These are phyloP conservation scores for Tachysurus vachellii DNA, from an alignment of 2,113 vertebrate genomes.

Conservation along the genomic window DNA sequence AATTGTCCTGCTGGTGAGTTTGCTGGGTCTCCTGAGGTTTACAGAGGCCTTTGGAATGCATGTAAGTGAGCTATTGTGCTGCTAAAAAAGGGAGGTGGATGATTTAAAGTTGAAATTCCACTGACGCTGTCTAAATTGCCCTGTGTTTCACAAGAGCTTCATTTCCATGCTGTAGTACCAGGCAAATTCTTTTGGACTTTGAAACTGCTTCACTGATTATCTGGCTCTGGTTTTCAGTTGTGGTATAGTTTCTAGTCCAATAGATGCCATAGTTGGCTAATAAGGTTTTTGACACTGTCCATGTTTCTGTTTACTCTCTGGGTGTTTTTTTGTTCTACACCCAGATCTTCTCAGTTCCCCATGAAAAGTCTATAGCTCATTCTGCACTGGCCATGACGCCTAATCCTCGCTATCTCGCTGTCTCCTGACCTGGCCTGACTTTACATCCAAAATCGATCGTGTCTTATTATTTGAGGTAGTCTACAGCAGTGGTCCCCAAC, in stretches of 20 bases:
- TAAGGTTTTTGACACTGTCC: not conserved
- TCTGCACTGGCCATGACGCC: not conserved
- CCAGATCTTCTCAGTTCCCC: not conserved
- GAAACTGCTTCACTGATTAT: constrained; percentile 9
- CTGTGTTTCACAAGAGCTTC: not conserved
- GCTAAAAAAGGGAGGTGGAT: not conserved
- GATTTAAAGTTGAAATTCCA: constrained; percentile 17
- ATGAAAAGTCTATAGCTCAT: not conserved
- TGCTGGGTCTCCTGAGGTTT: not conserved
- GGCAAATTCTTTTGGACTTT: not conserved
- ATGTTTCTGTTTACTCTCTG: not conserved
- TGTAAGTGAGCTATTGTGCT: constrained; percentile 13
- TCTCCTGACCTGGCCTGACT: not conserved
- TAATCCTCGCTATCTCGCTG: not conserved
- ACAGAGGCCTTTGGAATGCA: constrained; percentile 6
- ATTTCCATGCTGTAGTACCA: not conserved
- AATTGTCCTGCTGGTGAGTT: not conserved
- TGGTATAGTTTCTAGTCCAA: not conserved
- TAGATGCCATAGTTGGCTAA: not conserved
- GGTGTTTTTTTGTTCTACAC: not conserved
- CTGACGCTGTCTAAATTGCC: not conserved
- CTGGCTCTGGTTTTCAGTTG: not conserved
- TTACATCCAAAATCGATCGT: not conserved
- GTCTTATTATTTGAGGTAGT: not conserved
- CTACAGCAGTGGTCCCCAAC: too few species aligned